A percentile compares a stretch with the other conserved stretches of the same genome.
These are phyloP conservation scores for Fistularia tabacaria DNA, from an alignment of 2,797 vertebrate species.

Conservation along the genomic window DNA sequence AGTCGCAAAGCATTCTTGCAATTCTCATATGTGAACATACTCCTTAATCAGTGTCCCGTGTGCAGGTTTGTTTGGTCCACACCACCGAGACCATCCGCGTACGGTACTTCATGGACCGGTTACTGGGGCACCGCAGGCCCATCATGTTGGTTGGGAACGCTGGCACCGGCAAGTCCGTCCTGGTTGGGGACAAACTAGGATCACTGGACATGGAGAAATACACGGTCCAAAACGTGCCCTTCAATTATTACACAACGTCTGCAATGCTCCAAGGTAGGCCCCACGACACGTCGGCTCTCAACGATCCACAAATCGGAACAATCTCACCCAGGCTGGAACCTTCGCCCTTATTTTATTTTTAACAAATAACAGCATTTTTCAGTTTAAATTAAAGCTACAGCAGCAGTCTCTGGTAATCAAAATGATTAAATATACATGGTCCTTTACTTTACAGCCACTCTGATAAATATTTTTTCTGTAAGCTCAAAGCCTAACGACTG, in stretches of 20 bases:
- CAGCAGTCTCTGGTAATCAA: too few relatives aligned
- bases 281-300: neutral
- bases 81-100: slow-evolving; percentile 85
- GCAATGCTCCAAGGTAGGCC: slow-evolving; percentile 90
- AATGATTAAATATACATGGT: too few relatives aligned
- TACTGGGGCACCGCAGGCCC: slow-evolving; percentile 77
- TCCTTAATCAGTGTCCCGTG: neutral
- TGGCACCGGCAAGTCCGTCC: slow-evolving; percentile 88
- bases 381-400: too few relatives aligned
- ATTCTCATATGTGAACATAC: too few relatives aligned
- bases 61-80: slow-evolving; percentile 89
- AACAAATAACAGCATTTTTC: too few relatives aligned
- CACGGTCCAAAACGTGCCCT: slow-evolving; percentile 85
- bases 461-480: too few relatives aligned
- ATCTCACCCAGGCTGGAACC: too few relatives aligned
- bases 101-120: slow-evolving; percentile 84
- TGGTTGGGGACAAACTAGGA: slow-evolving; percentile 84
- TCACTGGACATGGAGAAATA: slow-evolving; percentile 80
- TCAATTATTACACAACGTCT: slow-evolving; percentile 96
- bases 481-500: too few relatives aligned
- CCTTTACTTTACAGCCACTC: too few relatives aligned
- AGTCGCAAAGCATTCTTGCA: too few relatives aligned
- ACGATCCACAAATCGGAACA: too few relatives aligned
- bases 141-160: slow-evolving; percentile 90
- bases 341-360: too few relatives aligned